Evolutionary conservation across 2,888 invertebrate genomes (phyloP), one percentile per base, ranked within the genome.

Genomic region (Drosophila cognata): DNA sequence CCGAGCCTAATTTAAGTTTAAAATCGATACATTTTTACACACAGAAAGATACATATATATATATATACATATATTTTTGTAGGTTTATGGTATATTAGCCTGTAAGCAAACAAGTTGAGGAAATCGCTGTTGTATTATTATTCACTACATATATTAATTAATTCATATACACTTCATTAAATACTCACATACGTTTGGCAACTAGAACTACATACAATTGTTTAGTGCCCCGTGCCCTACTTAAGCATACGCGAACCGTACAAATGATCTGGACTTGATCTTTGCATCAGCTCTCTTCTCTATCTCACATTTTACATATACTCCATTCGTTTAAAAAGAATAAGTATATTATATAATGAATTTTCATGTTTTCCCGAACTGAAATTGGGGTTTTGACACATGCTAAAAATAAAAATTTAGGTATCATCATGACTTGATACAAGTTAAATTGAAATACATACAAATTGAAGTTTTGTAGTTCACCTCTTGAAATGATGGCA

Each of bases 351-450:
- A 48, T 65, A 29, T 51, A 16, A 25, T 4, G 51, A 46, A 66
- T 67, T 63, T 46, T 35, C 11, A 72, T 46, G 18, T 68, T 56
- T 31, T 62, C 57, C 57, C 57, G 21, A 57, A 31, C 10, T 31
- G 8, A 57, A 57, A 31, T 57, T 43, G 57, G 57, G 57, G 4
- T 25, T 43, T 57, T 28, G 4, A 28, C 11, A 56, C 36, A 56
- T 7, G 36, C 25, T 28, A 7, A 7, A 41, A 41, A 21, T 57
- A 21, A 35, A 25, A 46, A 38, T 46, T 61, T 63, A 50, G 33
- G 38, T 18, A 59, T 60, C 68, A 65, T 46, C 56, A 66, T 70
- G 68, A 84, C 84, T 84, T 84, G 84, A 84, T 84, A 84, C 84
- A 84, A 84, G 84, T 83, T 69, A 74, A 66, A 71, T 59, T 31